Percentiles rank a stretch among this genome's conserved stretches.
Evolutionary conservation across 2,113 vertebrate genomes (phyloP).

Genomic region (Phalacrocorax pelagicus): DNA sequence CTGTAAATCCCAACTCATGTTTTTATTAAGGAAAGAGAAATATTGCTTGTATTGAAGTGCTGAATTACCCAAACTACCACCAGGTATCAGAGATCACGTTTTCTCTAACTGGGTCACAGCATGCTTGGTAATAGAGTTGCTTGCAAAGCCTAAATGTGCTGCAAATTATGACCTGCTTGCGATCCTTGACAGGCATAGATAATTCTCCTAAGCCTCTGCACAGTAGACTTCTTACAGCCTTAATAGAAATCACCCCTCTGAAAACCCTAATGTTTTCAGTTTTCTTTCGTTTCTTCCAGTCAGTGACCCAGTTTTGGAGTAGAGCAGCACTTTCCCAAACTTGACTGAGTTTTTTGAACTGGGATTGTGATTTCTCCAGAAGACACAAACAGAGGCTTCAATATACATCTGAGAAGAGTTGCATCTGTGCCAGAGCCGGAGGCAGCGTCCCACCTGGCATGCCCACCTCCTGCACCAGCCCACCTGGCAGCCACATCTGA

Average conservation of each 20-base stretch:
- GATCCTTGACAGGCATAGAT: neutral
- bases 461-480: neutral
- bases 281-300: neutral
- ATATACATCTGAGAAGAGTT: neutral
- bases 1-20: neutral
- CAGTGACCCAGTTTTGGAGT: neutral
- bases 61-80: neutral
- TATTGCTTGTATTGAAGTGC: rapidly evolving
- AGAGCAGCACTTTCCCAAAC: neutral
- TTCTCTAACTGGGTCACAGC: neutral
- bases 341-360: neutral
- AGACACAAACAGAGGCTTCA: neutral
- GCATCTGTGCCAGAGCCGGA: neutral
- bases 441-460: neutral
- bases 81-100: neutral
- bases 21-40: neutral
- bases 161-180: neutral
- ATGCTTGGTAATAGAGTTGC: neutral
- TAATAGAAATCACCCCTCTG: neutral
- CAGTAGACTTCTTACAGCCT: neutral
- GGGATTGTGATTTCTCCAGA: neutral
- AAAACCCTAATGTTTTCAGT: neutral
- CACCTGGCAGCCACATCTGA: rapidly evolving
- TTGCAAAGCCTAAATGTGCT: neutral
- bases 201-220: neutral